Base-by-base conservation (phyloP, 1,140 invertebrate species). In the Drosophila repletoides region DNA sequence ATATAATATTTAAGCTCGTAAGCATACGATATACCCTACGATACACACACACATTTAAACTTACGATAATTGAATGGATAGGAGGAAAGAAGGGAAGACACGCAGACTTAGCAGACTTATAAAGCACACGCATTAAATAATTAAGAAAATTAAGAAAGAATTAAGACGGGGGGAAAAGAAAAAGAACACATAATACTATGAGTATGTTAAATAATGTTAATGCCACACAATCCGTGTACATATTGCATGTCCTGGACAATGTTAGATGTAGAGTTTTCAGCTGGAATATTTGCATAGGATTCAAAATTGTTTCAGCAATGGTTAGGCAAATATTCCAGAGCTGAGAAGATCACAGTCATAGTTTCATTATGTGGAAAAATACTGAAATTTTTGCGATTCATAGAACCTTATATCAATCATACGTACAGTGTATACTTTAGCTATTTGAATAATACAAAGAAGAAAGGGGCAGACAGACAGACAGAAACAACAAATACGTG, bases 171-270 rank as follows among this genome's bases (percentile, higher is more conserved):
- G n/a, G n/a, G n/a, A n/a, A n/a, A 28, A 41, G 21, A 26, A 28
- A 26, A 28, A 28, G 9, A 28, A 45, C 2, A 7, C 9, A 24
- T 28, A 63, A 29, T 53, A 60, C 22, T 36, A 55, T 65, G 65
- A 53, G 58, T 74, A 77, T 74, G 76, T 71, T 71, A 67, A 75
- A 68, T 64, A 76, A 68, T 80, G 72, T 80, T 81, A 64, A 17
- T 9, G 51, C 34, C 55, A 45, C 38, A 51, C 24, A 45, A 67
- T 21, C 17, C 19, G 36, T 60, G 29, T 56, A 56, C 33, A 65
- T 38, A 58, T 40, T 46, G 29, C 40, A 36, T 45, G 51, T 45
- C 36, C 36, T 31, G 45, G 45, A 60, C 28, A 49, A 17, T 3
- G 2, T 24, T 51, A 60, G 56, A 49, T 52, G 4, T 61, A 52